These are phyloP conservation scores for Pachyramphus minor DNA, from an alignment of 2,113 vertebrate species.

Conservation along the genomic window DNA sequence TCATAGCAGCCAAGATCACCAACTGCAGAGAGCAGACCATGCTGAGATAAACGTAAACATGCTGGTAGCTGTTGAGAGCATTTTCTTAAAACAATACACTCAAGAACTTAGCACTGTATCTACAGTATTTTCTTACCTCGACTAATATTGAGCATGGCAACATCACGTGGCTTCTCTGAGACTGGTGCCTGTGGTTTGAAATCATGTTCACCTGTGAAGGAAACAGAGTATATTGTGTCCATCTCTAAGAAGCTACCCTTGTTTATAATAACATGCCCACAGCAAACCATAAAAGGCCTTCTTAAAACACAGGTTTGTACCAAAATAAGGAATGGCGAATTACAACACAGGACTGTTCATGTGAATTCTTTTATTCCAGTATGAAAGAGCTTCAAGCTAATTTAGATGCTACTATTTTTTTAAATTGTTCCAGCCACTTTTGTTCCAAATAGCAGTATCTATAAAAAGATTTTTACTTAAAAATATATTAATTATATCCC, in stretches of 20 bases:
- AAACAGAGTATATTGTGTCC: background rate
- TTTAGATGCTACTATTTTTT: background rate
- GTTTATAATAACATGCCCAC: background rate
- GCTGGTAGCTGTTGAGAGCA: background rate
- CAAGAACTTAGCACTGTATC: background rate
- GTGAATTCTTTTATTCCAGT: background rate
- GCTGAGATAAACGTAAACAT: background rate
- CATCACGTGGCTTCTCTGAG: conserved; percentile 30
- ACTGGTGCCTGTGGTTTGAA: background rate
- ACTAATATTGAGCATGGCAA: conserved; percentile 69
- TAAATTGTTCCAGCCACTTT: background rate
- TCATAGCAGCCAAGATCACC: background rate
- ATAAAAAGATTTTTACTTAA: background rate
- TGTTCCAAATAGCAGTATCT: background rate
- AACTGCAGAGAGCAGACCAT: background rate
- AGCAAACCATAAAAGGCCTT: background rate
- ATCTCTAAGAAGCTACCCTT: background rate
- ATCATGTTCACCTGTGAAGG: conserved; percentile 58
- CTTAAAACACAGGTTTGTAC: background rate
- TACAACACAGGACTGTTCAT: background rate
- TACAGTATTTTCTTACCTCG: conserved; percentile 75
- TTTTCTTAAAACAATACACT: background rate
- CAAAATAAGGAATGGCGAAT: background rate
- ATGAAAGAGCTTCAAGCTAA: background rate
- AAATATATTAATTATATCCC: background rate